Base-by-base conservation (phyloP, 2,888 invertebrate genomes). In the Leptopilina drosophilae region DNA sequence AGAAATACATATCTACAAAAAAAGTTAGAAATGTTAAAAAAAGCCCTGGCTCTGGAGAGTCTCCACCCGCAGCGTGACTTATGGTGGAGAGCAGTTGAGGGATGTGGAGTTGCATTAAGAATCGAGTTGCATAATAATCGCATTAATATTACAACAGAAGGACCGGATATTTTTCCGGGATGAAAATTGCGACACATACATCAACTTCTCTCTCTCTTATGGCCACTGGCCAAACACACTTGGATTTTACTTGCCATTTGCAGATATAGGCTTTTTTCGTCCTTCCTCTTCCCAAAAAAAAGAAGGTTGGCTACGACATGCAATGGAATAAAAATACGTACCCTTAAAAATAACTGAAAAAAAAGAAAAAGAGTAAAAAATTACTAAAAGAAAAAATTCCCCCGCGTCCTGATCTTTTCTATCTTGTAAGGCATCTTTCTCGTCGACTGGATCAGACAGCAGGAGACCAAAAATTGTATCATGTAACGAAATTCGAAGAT, bases 61-160 rank as follows among this genome's bases (percentile, higher is more conserved):
- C 66, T 66, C 15, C 67, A 42, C 67, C 67, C 42, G 67, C 67
- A 67, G 66, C 40, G 66, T 66, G 66, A 66, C 66, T 66, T 66
- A 66, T 66, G 42, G n/a, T 33, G 7, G 9, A 15, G 42, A 14
- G 14, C 42, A 15, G 42, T 66, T 42, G 66, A 66, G 66, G 66
- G 66, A 66, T 42, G 66, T 66, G 66, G 40, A 66, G 40, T 6
- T n/a, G 40, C 67, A 67, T 67, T 67, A 49, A 46, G 46, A 67
- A 20, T 46, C 46, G 42, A 67, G 49, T 67, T 67, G 67, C 67
- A 67, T 67, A 67, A 67, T 67, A 67, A 67, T 67, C 67, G 49
- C 67, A 67, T 67, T 67, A 67, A 67, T 67, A 67, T 67, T 67
- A 26, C 26, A 67, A 4, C 42, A 46, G 20, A 67, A 67, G 67